phyloP scores from a whole-genome alignment of 2,888 invertebrate genomes.

The Lumbricus terrestris region DNA sequence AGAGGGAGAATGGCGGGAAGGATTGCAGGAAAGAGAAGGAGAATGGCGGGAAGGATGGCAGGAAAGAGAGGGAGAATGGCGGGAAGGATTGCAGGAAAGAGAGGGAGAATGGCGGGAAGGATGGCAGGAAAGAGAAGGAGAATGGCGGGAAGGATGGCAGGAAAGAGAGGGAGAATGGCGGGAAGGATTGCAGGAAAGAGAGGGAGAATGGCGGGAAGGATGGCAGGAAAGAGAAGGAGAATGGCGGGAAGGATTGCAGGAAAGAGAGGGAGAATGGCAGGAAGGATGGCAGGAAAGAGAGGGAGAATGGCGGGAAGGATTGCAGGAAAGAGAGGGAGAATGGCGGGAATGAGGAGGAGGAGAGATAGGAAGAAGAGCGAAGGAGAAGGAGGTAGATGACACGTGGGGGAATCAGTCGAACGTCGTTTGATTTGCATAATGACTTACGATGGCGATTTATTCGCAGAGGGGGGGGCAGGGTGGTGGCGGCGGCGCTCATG shows the following conservation, averaged over 20 bases:
- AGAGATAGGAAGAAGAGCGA: background rate
- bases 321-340: background rate
- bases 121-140: background rate
- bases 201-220: no score
- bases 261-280: background rate
- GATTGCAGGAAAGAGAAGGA: background rate
- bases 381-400: background rate
- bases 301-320: background rate
- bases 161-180: background rate
- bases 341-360: background rate
- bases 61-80: background rate
- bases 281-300: background rate
- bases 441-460: slow-evolving; percentile 3
- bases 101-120: background rate
- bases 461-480: background rate
- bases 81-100: background rate
- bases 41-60: no score
- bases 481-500: no score
- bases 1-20: background rate
- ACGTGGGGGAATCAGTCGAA: background rate
- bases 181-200: background rate
- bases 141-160: no score
- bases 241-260: background rate
- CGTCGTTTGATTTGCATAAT: background rate
- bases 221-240: background rate